These are phyloP conservation scores for Pristionchus arcanus DNA, from an alignment of 2,888 invertebrate genomes.

Conservation along the genomic window DNA sequence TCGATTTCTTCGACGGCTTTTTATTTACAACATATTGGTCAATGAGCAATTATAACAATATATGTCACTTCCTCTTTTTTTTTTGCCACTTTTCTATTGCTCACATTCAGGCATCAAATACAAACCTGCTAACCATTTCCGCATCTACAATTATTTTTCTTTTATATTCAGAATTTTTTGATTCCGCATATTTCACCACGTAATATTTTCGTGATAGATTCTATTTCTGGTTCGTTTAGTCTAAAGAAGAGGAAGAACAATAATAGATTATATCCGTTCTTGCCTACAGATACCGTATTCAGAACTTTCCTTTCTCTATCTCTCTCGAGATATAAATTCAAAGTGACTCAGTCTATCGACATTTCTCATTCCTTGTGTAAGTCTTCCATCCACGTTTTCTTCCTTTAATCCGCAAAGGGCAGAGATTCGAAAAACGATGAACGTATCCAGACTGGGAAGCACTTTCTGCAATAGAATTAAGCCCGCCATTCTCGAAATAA, in stretches of 20 bases:
- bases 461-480: conserved; percentile 14
- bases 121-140: neutral
- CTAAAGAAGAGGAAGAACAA: neutral
- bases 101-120: neutral
- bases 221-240: neutral
- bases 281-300: neutral
- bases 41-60: neutral
- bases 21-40: neutral
- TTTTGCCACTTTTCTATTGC: neutral
- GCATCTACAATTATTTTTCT: neutral
- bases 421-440: neutral
- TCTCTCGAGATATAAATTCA: neutral
- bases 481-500: conserved; percentile 15
- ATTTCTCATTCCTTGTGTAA: neutral
- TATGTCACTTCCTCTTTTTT: neutral
- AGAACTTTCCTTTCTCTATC: neutral
- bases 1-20: neutral
- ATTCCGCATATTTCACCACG: neutral
- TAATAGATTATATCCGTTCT: neutral
- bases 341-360: neutral
- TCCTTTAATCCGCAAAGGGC: neutral
- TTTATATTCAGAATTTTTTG: neutral
- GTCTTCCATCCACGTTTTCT: conserved; percentile 26
- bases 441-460: conserved; percentile 2
- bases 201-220: neutral